Percentiles rank a stretch among this genome's conserved stretches.
These are phyloP conservation scores for Pollachius pollachius DNA, from an alignment of 2,113 vertebrate species.

Conservation along the genomic window DNA sequence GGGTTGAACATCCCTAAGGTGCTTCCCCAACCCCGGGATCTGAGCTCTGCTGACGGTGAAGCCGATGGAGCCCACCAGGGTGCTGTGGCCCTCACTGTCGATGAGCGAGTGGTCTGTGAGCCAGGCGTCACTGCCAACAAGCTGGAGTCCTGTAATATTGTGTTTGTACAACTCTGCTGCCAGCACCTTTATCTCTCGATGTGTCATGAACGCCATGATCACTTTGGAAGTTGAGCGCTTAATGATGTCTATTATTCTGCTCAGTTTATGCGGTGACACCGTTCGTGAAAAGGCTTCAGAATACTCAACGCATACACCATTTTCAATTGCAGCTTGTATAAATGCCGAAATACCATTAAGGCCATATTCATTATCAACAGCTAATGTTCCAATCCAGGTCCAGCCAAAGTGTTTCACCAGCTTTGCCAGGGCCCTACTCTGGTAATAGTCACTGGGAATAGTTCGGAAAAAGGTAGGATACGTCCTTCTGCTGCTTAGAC, in stretches of 20 bases:
- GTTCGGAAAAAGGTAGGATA: constrained; percentile 78
- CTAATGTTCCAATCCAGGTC: constrained; percentile 76
- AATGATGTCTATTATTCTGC: constrained; percentile 61
- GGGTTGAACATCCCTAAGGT: constrained; percentile 65
- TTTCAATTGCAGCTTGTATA: constrained; percentile 60
- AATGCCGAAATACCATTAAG: constrained; percentile 67
- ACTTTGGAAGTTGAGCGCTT: constrained; percentile 68
- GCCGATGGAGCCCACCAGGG: constrained; percentile 69
- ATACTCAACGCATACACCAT: constrained; percentile 74
- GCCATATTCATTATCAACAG: constrained; percentile 73
- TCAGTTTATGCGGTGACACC: constrained; percentile 50
- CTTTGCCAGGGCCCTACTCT: constrained; percentile 73
- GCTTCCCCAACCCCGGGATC: constrained; percentile 64
- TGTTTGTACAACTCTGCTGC: constrained; percentile 58
- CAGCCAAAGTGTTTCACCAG: constrained; percentile 74
- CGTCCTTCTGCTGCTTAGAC: constrained; percentile 71
- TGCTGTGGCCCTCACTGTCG: constrained; percentile 46
- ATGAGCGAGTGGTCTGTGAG: constrained; percentile 71
- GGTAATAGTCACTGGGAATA: constrained; percentile 76
- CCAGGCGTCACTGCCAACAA: constrained; percentile 78
- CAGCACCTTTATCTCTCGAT: constrained; percentile 72
- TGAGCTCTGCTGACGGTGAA: constrained; percentile 63
- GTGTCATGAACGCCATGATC: constrained; percentile 74
- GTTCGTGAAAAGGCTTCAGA: constrained; percentile 69
- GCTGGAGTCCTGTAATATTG: constrained; percentile 71